Conservation (phyloP, 2,113 vertebrate species). For the Daphoenositta chrysoptera region DNA sequence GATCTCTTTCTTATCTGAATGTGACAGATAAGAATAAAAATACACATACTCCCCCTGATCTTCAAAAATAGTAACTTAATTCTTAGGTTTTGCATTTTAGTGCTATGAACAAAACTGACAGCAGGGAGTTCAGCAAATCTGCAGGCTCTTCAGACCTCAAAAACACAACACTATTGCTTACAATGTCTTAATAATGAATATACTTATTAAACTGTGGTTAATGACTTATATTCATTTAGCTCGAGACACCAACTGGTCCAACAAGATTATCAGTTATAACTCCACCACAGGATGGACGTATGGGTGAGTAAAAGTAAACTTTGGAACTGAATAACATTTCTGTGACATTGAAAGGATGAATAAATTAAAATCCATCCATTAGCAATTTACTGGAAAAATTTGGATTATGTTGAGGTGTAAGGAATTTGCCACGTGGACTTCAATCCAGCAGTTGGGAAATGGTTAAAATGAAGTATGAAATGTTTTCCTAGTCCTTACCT, state of each 20-base stretch:
- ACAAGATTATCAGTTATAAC: constrained; percentile 80
- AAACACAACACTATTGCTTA: neutral
- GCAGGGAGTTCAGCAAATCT: neutral
- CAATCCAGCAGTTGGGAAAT: neutral
- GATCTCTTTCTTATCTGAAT: neutral
- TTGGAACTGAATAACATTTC: neutral
- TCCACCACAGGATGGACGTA: constrained; percentile 76
- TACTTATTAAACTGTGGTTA: neutral
- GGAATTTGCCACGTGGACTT: neutral
- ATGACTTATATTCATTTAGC: constrained; percentile 60
- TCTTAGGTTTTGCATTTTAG: neutral
- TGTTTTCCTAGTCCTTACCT: neutral
- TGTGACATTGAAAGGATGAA: neutral
- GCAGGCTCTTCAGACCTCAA: neutral
- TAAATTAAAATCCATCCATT: neutral
- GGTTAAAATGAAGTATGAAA: neutral
- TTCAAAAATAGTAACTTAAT: neutral
- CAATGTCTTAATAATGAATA: neutral
- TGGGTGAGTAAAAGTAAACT: constrained; percentile 74
- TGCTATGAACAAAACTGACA: neutral
- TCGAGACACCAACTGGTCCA: constrained; percentile 41
- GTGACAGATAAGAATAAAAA: neutral
- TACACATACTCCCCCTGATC: neutral
- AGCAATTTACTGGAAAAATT: neutral
- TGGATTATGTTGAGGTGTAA: neutral